Evolutionary conservation across 2,113 vertebrate species (phyloP).

Genomic region (Parotia lawesii): DNA sequence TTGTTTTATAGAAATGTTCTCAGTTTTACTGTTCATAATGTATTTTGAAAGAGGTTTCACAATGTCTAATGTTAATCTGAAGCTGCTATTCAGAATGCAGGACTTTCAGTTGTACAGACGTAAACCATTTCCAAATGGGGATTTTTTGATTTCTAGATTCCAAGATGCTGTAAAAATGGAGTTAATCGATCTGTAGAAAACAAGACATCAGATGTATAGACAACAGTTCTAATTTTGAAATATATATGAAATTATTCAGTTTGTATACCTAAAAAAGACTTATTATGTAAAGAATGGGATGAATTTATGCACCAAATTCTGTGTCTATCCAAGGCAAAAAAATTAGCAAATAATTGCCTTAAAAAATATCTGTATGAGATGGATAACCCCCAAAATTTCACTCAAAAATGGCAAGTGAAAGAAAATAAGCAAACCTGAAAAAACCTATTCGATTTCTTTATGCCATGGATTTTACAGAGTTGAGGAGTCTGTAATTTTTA

Average conservation of each 20-base stretch:
- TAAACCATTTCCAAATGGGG: neutral
- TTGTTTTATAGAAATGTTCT: neutral
- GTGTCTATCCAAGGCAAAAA: neutral
- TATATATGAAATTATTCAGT: neutral
- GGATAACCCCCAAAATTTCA: neutral
- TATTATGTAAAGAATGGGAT: neutral
- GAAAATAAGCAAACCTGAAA: neutral
- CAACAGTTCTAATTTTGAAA: neutral
- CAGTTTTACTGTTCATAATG: neutral
- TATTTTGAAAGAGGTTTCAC: conserved; percentile 56
- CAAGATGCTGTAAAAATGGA: neutral
- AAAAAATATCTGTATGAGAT: neutral
- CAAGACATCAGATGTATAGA: neutral
- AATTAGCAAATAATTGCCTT: neutral
- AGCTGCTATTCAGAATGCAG: conserved; percentile 8
- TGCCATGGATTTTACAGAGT: neutral
- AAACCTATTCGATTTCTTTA: neutral
- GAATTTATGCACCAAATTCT: neutral
- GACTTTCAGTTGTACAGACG: neutral
- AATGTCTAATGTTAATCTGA: conserved; percentile 34
- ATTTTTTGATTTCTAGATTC: conserved; percentile 7
- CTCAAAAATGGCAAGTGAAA: neutral
- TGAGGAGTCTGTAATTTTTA: neutral
- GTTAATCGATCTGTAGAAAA: neutral
- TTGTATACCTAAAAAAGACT: neutral